These are phyloP conservation scores for Liodrosophila aerea DNA, from an alignment of 2,888 invertebrate species.

Conservation along the genomic window DNA sequence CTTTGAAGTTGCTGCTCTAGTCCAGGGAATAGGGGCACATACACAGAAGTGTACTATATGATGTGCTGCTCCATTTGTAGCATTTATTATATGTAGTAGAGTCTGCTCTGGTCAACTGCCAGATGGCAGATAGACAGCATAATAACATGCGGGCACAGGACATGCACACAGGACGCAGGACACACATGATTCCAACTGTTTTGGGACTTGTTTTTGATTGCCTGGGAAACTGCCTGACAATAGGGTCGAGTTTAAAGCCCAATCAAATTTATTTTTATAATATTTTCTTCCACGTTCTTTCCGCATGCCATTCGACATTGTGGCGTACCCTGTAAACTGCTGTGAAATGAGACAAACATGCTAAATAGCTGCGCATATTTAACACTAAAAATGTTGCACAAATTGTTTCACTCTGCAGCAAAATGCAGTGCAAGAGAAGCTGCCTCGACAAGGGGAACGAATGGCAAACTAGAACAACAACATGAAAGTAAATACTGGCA, in stretches of 20 bases:
- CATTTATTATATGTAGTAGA: conserved; percentile 49
- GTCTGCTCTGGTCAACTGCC: conserved; percentile 31
- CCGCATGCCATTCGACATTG: conserved; percentile 6
- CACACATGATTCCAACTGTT: conserved; percentile 1
- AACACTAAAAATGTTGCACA: conserved; percentile 41
- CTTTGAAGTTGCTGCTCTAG: conserved; percentile 27
- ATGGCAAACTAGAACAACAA: conserved; percentile 8
- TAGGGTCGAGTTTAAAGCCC: conserved; percentile 11
- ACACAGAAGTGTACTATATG: conserved; percentile 11
- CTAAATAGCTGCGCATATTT: conserved; percentile 43
- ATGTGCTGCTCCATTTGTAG: conserved; percentile 21
- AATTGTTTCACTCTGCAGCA: conserved; percentile 34
- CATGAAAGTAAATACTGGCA: conserved; percentile 36
- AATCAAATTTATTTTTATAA: conserved; percentile 14
- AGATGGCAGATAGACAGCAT: conserved; percentile 30
- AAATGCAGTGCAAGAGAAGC: conserved; percentile 17
- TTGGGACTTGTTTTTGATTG: conserved; percentile 43
- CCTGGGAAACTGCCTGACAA: conserved; percentile 4
- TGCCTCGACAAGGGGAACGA: background rate
- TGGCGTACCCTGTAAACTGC: conserved; percentile 3
- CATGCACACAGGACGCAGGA: background rate
- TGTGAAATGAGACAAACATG: conserved; percentile 30
- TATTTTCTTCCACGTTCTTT: background rate
- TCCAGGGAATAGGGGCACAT: conserved; percentile 15
- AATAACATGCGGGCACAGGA: conserved; percentile 49